phyloP scores from a whole-genome alignment of 2,888 invertebrate species.

The Drosophila kokeensis region DNA sequence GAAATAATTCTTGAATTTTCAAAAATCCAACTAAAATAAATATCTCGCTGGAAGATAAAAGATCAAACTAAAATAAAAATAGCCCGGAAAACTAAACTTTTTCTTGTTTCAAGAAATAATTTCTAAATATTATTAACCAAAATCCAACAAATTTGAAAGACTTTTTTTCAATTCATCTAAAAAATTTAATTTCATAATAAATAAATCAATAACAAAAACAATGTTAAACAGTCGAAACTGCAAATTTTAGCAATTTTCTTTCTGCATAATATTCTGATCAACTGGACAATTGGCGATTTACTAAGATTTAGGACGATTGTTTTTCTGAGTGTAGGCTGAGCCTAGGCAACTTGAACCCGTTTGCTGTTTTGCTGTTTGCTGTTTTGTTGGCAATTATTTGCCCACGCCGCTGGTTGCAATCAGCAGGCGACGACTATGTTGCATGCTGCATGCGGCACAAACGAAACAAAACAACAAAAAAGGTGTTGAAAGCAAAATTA shows the following conservation, averaged over 20 bases:
- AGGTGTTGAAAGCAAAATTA: conserved; percentile 81
- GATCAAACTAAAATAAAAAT: too few species aligned
- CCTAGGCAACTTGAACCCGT: conserved; percentile 45
- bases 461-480: conserved; percentile 39
- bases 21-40: too few species aligned
- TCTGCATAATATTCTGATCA: neutral
- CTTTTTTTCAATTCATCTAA: too few species aligned
- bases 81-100: too few species aligned
- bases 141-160: too few species aligned
- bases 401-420: conserved; percentile 76
- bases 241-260: neutral
- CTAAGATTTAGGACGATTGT: neutral
- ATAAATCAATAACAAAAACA: neutral
- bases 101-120: too few species aligned
- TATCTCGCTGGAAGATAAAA: too few species aligned
- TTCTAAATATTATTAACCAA: too few species aligned
- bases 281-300: neutral
- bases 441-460: conserved; percentile 61
- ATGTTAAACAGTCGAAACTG: too few species aligned
- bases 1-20: too few species aligned
- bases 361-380: conserved; percentile 49
- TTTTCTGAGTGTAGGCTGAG: neutral
- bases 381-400: conserved; percentile 77
- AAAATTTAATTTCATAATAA: too few species aligned
- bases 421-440: conserved; percentile 59